A percentile compares a stretch with the other conserved stretches of the same genome.
Evolutionary conservation across 1,140 invertebrate species (phyloP).

Genomic region (Zaprionus nigranus): DNA sequence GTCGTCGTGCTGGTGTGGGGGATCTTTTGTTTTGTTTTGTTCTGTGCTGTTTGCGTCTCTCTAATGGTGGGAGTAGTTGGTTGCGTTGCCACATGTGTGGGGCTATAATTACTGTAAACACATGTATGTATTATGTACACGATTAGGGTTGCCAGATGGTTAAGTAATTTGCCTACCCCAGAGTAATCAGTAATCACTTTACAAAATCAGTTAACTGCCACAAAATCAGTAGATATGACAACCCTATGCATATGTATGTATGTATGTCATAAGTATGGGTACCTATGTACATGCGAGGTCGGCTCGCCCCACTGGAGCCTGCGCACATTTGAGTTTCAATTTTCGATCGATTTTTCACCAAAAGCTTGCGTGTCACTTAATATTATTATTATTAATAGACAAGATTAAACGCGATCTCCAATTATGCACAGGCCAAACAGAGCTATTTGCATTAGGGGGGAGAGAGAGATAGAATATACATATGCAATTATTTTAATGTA

Average conservation of each 20-base stretch:
- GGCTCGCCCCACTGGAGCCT: conserved; percentile 20
- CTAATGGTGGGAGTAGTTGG: conserved; percentile 56
- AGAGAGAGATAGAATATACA: no score
- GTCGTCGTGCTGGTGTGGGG: conserved; percentile 47
- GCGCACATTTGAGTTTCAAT: conserved; percentile 36
- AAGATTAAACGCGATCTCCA: conserved; percentile 60
- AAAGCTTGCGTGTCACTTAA: conserved; percentile 22
- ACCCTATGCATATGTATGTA: no score
- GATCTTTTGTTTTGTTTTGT: conserved; percentile 63
- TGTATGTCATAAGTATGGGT: no score
- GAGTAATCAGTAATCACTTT: no score
- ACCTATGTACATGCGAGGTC: conserved; percentile 29
- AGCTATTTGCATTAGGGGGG: conserved; percentile 19
- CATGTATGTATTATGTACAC: neutral
- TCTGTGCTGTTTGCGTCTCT: conserved; percentile 36
- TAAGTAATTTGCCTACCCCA: no score
- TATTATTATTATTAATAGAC: conserved; percentile 26
- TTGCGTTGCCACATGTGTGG: conserved; percentile 45
- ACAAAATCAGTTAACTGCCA: no score
- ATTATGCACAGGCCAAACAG: conserved; percentile 58
- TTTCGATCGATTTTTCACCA: conserved; percentile 71
- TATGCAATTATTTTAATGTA: conserved; percentile 81
- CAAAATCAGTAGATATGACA: no score
- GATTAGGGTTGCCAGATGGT: no score
- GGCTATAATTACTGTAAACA: conserved; percentile 46